phyloP scores from a whole-genome alignment of 2,797 vertebrate species.

The Streptopelia turtur region DNA sequence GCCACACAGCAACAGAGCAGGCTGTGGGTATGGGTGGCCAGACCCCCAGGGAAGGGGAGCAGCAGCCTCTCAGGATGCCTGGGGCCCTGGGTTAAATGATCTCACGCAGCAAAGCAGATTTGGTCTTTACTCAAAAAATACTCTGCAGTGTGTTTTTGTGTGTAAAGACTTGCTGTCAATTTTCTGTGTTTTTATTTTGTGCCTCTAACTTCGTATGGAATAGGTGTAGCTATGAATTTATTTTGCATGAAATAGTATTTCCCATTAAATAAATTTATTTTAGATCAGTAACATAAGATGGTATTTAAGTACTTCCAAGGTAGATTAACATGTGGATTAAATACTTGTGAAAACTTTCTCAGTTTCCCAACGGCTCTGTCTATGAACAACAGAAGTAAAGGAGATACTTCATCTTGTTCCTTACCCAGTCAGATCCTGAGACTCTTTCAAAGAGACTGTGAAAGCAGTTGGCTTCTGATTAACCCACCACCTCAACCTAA shows the following conservation, averaged over 20 bases:
- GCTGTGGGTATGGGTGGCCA: neutral
- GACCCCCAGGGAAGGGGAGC: rapidly evolving
- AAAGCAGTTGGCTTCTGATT: neutral
- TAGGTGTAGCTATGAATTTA: neutral
- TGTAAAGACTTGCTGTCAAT: neutral
- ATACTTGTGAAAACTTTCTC: neutral
- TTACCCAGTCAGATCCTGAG: neutral
- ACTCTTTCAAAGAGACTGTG: neutral
- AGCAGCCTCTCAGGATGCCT: neutral
- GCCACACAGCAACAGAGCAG: neutral
- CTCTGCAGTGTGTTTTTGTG: neutral
- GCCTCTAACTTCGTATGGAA: neutral
- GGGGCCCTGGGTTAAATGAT: neutral
- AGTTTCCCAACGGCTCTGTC: neutral
- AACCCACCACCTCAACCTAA: neutral
- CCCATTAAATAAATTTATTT: neutral
- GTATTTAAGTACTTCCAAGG: neutral
- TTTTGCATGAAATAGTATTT: neutral
- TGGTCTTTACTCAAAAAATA: neutral
- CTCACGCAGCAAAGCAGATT: neutral
- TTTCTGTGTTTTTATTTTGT: neutral
- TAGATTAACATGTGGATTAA: neutral
- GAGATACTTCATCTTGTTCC: neutral
- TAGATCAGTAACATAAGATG: neutral
- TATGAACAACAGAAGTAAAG: neutral